Conservation (phyloP, 1,140 invertebrate genomes). For the Scaptomyza hsui region DNA sequence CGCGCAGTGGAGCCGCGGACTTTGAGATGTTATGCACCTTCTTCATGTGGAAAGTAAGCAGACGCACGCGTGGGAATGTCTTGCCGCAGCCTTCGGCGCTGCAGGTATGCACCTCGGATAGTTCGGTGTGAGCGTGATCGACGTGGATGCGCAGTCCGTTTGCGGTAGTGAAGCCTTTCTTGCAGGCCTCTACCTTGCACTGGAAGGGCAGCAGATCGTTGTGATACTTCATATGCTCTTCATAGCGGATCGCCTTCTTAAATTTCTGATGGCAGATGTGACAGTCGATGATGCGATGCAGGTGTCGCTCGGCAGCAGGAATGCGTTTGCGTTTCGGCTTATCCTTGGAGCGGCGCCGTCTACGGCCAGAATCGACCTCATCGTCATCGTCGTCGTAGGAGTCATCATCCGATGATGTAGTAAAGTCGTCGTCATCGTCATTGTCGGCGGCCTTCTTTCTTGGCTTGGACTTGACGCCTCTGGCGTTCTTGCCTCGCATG, state of each 20-base stretch:
- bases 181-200: constrained; percentile 73
- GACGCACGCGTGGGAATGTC: constrained; percentile 73
- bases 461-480: constrained; percentile 35
- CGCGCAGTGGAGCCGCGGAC: constrained; percentile 63
- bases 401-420: constrained; percentile 42
- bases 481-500: constrained; percentile 38
- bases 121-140: constrained; percentile 75
- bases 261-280: constrained; percentile 82
- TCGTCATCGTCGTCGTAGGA: constrained; percentile 46
- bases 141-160: constrained; percentile 77
- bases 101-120: constrained; percentile 70
- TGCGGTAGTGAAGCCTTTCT: constrained; percentile 79
- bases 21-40: constrained; percentile 77
- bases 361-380: constrained; percentile 5
- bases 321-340: constrained; percentile 74
- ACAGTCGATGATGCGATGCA: constrained; percentile 76
- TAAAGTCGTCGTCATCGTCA: constrained; percentile 41
- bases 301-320: constrained; percentile 63
- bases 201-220: constrained; percentile 79
- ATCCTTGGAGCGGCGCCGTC: constrained; percentile 12
- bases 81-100: constrained; percentile 71
- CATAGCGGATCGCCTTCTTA: constrained; percentile 75
- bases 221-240: constrained; percentile 82
- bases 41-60: constrained; percentile 80
- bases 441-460: constrained; percentile 41